Evolutionary conservation across 2,113 vertebrate genomes (phyloP), one percentile per base, ranked within the genome.

Genomic region (Eptesicus fuscus): DNA sequence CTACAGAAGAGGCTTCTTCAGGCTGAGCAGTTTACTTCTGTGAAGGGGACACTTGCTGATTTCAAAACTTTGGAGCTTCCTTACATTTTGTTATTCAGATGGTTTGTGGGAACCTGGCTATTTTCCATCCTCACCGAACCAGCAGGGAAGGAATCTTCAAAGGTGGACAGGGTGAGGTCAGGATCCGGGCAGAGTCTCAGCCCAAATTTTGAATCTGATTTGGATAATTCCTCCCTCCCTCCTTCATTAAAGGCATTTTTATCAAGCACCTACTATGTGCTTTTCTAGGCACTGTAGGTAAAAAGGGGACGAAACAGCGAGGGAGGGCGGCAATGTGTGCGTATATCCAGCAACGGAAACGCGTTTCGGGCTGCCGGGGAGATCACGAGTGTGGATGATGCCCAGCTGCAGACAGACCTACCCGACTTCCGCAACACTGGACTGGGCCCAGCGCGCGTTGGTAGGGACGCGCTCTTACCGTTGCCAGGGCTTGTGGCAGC

Each of bases 381-480:
- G 6, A 25, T 13, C 18, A 0, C 30, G 53, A 1, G 37, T 2
- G 51, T 0, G 18, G 4, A 4, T 1, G 61, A 18, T 9, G 1
- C 4, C 28, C 0, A 4, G 9, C 28, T 4, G 80, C 74, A 0
- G 2, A 28, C 40, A 5, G 12, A 6, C 28, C 35, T 1, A 0
- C 32, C 10, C 1, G 2, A 1, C 49, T 16, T 12, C 0, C 10
- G 13, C n/a, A 1, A 1, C 28, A 2, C 12, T 0, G 0, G 30
- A 8, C 11, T 0, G 7, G 1, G 5, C 10, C 40, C 1, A 0
- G 2, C 1, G 53, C 17, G 11, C 20, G 96, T 94, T 67, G 92
- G 77, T 53, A 65, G 53, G 77, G 61, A 70, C 95, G 74, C 94
- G 0, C 25, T 65, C 44, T 10, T 7, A 22, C 49, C 0, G 85